Conservation (phyloP, 2,113 vertebrate species). For the Delphinapterus leucas region DNA sequence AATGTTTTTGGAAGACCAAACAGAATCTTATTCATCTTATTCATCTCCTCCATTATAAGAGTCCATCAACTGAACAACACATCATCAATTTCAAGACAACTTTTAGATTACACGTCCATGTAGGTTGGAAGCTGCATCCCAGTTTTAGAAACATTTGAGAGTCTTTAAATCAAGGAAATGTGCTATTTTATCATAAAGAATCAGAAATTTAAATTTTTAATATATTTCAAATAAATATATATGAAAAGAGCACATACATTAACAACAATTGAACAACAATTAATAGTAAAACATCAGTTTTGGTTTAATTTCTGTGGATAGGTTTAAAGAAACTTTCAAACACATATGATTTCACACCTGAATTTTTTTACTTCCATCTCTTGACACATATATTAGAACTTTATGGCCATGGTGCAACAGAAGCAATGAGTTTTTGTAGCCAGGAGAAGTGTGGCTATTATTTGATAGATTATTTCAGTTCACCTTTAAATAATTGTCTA, state of each 20-base stretch:
- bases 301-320: not conserved
- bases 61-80: not conserved
- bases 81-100: not conserved
- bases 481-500: not conserved
- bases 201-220: not conserved
- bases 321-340: not conserved
- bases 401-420: not conserved
- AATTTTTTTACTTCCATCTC: not conserved
- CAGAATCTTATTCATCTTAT: not conserved
- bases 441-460: not conserved
- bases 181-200: not conserved
- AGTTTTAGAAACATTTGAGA: not conserved
- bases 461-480: not conserved
- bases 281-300: not conserved
- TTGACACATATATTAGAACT: not conserved
- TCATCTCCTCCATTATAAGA: not conserved
- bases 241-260: not conserved
- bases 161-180: not conserved
- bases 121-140: not conserved
- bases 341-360: not conserved
- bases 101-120: not conserved
- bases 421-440: not conserved
- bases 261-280: not conserved
- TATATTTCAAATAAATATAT: not conserved
- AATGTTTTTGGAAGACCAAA: not conserved